phyloP scores from a whole-genome alignment of 2,113 vertebrate species.

The Actenoides lindsayi region DNA sequence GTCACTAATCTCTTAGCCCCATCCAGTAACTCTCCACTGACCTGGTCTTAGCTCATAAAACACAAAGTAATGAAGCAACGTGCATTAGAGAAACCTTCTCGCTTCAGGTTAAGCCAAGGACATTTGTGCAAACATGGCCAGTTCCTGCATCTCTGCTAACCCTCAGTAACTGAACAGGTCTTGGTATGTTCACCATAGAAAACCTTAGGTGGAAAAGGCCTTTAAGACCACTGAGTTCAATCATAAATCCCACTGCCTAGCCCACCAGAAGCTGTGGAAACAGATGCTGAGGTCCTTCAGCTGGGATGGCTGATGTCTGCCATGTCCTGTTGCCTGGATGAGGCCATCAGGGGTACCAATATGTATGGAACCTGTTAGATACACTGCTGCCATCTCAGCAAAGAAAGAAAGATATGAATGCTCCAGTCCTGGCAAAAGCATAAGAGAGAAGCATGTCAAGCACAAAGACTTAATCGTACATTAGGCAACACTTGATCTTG shows the following conservation, averaged over 20 bases:
- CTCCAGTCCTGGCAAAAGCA: not conserved
- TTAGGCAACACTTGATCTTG: not conserved
- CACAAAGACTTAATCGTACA: not conserved
- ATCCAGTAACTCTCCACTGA: not conserved
- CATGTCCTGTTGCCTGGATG: not conserved
- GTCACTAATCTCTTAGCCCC: not conserved
- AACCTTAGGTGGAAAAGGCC: not conserved
- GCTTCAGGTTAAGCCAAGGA: not conserved
- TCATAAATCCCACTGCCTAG: not conserved
- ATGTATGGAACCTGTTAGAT: fast-evolving
- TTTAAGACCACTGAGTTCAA: not conserved
- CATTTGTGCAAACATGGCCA: not conserved
- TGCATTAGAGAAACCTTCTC: not conserved
- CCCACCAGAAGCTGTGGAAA: not conserved
- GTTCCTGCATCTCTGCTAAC: too few species aligned
- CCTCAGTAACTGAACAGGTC: not conserved
- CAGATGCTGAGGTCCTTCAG: not conserved
- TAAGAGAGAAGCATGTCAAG: not conserved
- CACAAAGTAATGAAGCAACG: fast-evolving
- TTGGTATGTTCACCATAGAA: not conserved
- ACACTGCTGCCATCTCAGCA: too few species aligned
- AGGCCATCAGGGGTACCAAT: not conserved
- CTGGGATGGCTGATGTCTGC: not conserved
- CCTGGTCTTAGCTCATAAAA: not conserved
- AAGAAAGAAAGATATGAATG: fast-evolving